Conservation (phyloP, 2,113 vertebrate genomes). For the Gadus chalcogrammus region DNA sequence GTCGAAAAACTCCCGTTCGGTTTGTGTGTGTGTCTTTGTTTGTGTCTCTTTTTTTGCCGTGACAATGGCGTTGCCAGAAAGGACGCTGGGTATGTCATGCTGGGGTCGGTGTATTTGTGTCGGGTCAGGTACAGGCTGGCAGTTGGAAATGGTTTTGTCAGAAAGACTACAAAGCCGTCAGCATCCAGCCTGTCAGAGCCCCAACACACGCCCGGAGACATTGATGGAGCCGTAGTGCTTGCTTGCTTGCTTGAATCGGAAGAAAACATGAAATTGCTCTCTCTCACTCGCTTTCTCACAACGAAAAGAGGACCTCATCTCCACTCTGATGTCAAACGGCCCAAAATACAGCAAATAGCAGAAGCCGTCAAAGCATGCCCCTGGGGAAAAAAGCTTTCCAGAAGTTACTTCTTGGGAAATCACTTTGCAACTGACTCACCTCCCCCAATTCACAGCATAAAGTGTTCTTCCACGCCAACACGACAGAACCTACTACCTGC, state of each 20-base stretch:
- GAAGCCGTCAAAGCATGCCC: background rate
- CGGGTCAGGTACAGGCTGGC: conserved; percentile 37
- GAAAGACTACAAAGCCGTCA: conserved; percentile 48
- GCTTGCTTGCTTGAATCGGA: background rate
- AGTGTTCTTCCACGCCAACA: no score
- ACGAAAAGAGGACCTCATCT: conserved; percentile 5
- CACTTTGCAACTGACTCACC: no score
- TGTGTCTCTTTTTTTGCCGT: conserved; percentile 25
- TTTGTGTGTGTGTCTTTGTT: conserved; percentile 14
- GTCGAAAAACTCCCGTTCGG: conserved; percentile 51
- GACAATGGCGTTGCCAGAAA: conserved; percentile 50
- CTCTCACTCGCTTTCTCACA: background rate
- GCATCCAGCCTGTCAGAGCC: conserved; percentile 39
- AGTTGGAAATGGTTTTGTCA: conserved; percentile 59
- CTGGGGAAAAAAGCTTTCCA: background rate
- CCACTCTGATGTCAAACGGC: conserved; percentile 13
- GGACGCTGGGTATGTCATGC: conserved; percentile 56
- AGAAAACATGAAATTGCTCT: background rate
- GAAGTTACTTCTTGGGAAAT: no score
- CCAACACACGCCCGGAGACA: conserved; percentile 26
- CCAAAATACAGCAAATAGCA: no score
- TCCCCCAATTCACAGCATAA: no score
- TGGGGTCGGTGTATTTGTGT: conserved; percentile 23
- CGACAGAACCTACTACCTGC: no score
- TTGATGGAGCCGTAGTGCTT: conserved; percentile 17